Evolutionary conservation across 2,113 vertebrate genomes (phyloP).

Genomic region (Trochalopteron elliotii): DNA sequence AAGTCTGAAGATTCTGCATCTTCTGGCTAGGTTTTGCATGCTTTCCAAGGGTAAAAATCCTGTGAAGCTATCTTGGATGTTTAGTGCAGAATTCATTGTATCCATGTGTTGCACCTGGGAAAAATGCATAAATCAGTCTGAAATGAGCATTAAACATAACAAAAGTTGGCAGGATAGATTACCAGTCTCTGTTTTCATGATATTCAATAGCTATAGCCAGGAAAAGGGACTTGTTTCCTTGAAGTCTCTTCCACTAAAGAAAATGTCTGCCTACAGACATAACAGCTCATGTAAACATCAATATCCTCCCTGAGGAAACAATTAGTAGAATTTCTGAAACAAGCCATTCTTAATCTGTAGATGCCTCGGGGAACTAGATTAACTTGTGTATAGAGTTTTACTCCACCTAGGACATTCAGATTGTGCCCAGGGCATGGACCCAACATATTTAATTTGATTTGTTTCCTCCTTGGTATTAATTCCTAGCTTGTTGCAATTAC

Average conservation of each 20-base stretch:
- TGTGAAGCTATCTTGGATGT: background rate
- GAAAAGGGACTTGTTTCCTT: background rate
- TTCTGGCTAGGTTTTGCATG: background rate
- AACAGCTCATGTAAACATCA: background rate
- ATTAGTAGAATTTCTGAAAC: background rate
- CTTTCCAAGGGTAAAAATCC: background rate
- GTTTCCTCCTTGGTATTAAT: background rate
- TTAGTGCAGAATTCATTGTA: background rate
- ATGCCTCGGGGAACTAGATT: fast-evolving
- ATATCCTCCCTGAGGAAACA: background rate
- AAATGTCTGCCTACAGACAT: background rate
- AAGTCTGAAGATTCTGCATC: background rate
- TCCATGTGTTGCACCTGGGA: background rate
- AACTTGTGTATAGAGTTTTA: background rate
- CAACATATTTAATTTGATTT: background rate
- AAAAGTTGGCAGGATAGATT: background rate
- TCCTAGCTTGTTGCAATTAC: background rate
- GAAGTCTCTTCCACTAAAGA: background rate
- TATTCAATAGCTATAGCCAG: background rate
- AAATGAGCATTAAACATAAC: background rate
- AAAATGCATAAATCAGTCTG: background rate
- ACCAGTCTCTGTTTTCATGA: background rate
- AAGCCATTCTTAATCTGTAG: background rate
- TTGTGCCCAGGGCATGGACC: background rate
- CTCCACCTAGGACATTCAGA: background rate